Evolutionary conservation across 2,797 vertebrate species (phyloP).

Genomic region (Sternotherus odoratus): DNA sequence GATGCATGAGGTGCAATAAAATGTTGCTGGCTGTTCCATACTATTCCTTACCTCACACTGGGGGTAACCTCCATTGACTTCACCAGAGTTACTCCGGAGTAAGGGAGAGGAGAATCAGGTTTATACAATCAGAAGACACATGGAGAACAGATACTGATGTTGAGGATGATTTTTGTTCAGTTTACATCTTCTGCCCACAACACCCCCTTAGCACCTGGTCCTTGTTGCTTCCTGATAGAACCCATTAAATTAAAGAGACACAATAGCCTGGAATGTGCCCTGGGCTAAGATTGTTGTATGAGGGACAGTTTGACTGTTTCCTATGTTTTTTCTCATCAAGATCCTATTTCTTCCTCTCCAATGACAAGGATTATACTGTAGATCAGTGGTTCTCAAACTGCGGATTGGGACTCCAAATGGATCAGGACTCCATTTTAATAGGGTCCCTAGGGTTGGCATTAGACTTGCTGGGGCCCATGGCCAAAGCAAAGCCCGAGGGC

Average conservation of each 20-base stretch:
- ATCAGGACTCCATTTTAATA: too few relatives aligned
- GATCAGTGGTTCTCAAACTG: too few relatives aligned
- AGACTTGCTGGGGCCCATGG: too few relatives aligned
- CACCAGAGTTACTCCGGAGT: not conserved
- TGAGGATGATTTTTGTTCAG: not conserved
- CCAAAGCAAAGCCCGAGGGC: too few relatives aligned
- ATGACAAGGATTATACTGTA: conserved; percentile 55
- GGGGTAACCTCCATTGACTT: rapidly evolving
- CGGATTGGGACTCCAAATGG: too few relatives aligned
- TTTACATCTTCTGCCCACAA: conserved; percentile 34
- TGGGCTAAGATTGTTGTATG: conserved; percentile 6
- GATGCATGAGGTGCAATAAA: not conserved
- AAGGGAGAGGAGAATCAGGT: not conserved
- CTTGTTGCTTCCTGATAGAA: not conserved
- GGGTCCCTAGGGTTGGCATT: too few relatives aligned
- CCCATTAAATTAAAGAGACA: conserved; percentile 43
- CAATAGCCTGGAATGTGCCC: conserved; percentile 14
- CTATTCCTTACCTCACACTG: not conserved
- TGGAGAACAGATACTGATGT: not conserved
- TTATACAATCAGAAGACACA: not conserved
- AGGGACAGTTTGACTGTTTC: conserved; percentile 53
- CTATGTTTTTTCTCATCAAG: conserved; percentile 51
- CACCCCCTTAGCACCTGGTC: not conserved
- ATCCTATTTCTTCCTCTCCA: conserved; percentile 40
- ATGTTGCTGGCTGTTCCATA: rapidly evolving